Evolutionary conservation across 2,797 vertebrate genomes (phyloP).

Genomic region (Coccyzus lansbergi): DNA sequence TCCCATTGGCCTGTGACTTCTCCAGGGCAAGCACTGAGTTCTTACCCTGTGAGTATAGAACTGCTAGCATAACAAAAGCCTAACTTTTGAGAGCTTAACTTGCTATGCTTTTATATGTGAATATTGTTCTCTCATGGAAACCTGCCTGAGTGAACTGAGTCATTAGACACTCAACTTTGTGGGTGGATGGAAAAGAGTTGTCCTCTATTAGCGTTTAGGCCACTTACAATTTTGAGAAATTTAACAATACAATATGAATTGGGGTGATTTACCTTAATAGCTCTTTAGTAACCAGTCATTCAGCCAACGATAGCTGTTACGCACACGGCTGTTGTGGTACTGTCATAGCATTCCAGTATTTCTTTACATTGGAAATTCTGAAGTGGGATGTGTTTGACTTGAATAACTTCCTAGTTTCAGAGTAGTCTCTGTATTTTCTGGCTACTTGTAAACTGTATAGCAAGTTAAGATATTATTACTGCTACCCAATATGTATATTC

Average conservation of each 20-base stretch:
- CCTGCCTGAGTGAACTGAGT: neutral
- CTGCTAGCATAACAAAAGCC: neutral
- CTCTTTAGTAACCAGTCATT: neutral
- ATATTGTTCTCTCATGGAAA: neutral
- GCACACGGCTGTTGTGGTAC: neutral
- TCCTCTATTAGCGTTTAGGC: neutral
- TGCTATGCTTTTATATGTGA: neutral
- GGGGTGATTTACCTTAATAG: neutral
- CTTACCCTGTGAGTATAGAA: neutral
- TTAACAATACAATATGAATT: neutral
- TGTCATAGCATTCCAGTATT: neutral
- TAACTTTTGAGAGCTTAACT: neutral
- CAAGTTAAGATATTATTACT: neutral
- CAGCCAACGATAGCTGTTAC: neutral
- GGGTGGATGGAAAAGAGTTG: neutral
- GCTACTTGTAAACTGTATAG: neutral
- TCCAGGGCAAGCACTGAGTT: neutral
- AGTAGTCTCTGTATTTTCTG: neutral
- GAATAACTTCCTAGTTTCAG: neutral
- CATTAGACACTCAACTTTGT: neutral
- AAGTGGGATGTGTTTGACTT: neutral
- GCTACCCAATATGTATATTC: neutral
- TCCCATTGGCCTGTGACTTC: neutral
- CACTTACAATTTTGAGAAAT: neutral
- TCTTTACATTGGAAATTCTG: neutral